A percentile compares a stretch with the other conserved stretches of the same genome.
Conservation (phyloP, 2,797 vertebrate genomes). For the Emydoidea blandingii region DNA sequence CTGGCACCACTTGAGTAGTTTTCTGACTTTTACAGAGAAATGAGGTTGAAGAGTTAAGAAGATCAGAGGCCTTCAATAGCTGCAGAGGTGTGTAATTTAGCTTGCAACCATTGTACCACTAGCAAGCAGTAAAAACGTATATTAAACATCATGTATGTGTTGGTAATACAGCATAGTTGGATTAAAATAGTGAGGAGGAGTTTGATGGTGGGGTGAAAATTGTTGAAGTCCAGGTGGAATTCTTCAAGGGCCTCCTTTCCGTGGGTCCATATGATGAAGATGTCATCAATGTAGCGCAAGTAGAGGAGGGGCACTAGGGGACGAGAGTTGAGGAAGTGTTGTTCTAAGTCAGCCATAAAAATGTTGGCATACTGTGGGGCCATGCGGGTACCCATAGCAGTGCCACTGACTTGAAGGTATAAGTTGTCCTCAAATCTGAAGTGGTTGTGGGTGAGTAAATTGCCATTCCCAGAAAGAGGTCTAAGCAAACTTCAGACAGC, state of each 20-base stretch:
- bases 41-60: background rate
- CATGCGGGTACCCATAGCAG: too few species aligned
- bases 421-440: too few species aligned
- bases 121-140: background rate
- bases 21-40: background rate
- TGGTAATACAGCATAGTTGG: background rate
- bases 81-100: background rate
- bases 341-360: too few species aligned
- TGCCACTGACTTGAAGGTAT: too few species aligned
- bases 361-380: too few species aligned
- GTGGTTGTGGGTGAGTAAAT: background rate
- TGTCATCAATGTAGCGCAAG: too few species aligned
- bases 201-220: too few species aligned
- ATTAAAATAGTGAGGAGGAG: background rate
- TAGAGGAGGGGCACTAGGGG: too few species aligned
- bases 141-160: background rate
- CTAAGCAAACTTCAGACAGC: conserved; percentile 54
- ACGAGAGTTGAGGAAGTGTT: too few species aligned
- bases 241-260: too few species aligned
- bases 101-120: background rate
- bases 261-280: too few species aligned
- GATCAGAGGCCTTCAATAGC: background rate
- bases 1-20: background rate
- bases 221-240: too few species aligned
- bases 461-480: conserved; percentile 67